phyloP scores from a whole-genome alignment of 2,888 invertebrate species.

The Oscheius sp. region DNA sequence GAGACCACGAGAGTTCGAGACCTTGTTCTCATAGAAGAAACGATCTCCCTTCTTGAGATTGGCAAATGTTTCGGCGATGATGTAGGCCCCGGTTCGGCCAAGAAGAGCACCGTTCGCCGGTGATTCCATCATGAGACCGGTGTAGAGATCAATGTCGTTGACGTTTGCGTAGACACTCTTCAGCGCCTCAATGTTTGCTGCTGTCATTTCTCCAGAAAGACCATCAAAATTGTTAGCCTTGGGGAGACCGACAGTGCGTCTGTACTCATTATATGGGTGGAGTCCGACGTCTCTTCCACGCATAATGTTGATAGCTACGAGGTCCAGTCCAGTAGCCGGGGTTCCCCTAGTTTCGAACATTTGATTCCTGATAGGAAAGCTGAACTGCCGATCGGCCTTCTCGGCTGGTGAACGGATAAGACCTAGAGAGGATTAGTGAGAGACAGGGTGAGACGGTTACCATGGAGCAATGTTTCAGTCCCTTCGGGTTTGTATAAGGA shows the following conservation, averaged over 20 bases:
- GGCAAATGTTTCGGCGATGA: conserved; percentile 54
- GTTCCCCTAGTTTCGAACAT: conserved; percentile 86
- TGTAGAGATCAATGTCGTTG: conserved; percentile 56
- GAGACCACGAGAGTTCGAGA: conserved; percentile 19
- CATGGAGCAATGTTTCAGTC: conserved; percentile 43
- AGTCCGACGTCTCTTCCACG: conserved; percentile 77
- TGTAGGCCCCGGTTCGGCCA: conserved; percentile 55
- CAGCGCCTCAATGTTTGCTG: conserved; percentile 44
- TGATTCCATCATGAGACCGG: conserved; percentile 55
- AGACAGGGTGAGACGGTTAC: neutral
- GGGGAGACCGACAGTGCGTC: conserved; percentile 37
- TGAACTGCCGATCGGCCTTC: conserved; percentile 49
- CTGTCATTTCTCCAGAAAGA: conserved; percentile 42
- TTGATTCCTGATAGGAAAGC: conserved; percentile 58
- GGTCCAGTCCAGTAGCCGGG: conserved; percentile 83
- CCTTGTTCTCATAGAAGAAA: conserved; percentile 51
- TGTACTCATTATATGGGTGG: conserved; percentile 42
- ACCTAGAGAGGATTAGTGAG: neutral
- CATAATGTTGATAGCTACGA: conserved; percentile 89
- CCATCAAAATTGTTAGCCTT: conserved; percentile 44
- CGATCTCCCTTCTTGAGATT: conserved; percentile 52
- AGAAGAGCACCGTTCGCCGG: conserved; percentile 45
- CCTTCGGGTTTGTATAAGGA: conserved; percentile 40
- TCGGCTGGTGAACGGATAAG: conserved; percentile 48
- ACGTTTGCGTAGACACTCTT: conserved; percentile 49